Conservation (phyloP, 2,888 invertebrate genomes). For the Agriopis aurantiaria region DNA sequence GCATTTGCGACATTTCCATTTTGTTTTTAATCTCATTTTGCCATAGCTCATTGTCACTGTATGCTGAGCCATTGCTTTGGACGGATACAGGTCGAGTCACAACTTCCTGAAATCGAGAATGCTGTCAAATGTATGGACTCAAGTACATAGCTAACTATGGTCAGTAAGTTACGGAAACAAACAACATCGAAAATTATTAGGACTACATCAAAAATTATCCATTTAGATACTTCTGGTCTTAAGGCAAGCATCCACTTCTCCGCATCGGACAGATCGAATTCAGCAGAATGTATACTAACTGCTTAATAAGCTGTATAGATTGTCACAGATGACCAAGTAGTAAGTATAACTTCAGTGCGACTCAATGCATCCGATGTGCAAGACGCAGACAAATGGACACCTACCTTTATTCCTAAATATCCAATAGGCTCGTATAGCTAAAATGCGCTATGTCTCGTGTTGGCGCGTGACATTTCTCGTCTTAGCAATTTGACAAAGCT, state of each 20-base stretch:
- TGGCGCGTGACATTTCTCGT: not conserved
- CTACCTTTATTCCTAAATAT: not conserved
- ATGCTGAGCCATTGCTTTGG: conserved; percentile 81
- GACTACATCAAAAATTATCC: conserved; percentile 5
- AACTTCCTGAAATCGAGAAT: conserved; percentile 64
- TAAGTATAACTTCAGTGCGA: too few species aligned
- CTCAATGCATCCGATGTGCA: too few species aligned
- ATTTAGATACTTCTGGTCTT: not conserved
- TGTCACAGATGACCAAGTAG: too few species aligned
- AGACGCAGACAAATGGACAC: too few species aligned
- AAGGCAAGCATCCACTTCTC: too few species aligned
- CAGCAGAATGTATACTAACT: too few species aligned
- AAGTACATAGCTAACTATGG: not conserved
- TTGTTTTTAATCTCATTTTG: conserved; percentile 87
- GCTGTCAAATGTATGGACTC: conserved; percentile 10
- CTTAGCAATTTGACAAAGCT: not conserved
- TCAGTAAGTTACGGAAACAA: conserved; percentile 29
- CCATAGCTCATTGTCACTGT: conserved; percentile 84
- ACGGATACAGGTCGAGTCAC: conserved; percentile 80
- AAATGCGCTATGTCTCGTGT: not conserved
- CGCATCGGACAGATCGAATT: too few species aligned
- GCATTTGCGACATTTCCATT: conserved; percentile 88
- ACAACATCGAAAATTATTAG: conserved; percentile 30
- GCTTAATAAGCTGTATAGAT: too few species aligned
- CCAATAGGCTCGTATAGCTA: not conserved